Base-by-base conservation (phyloP, 30 jellyfish, hydroid and myxozoan genomes). In the Morbakka virulenta region DNA sequence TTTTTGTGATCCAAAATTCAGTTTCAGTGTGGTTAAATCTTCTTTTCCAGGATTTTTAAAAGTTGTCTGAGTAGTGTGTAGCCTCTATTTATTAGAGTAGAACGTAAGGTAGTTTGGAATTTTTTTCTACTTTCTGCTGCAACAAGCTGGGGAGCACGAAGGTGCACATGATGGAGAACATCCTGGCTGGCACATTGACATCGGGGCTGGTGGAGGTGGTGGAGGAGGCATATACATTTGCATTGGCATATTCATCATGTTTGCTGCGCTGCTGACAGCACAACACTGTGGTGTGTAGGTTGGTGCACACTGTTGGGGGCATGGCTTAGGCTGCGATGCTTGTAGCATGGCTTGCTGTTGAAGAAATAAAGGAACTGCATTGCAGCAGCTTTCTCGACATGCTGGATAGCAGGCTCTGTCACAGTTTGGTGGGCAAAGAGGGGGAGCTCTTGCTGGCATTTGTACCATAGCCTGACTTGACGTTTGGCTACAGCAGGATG, bases 111-210 rank as follows among this genome's bases (percentile, higher is more conserved):
- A n/a, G 67, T 51, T 2, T 6, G 3, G 67, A 26, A 23, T 50
- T 72, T 23, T n/a, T n/a, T n/a, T n/a, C n/a, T n/a, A n/a, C 32
- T 84, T 72, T 53, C 91, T 62, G 62, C 98, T 91, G 87, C 98
- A 91, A 53, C 98, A 91, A 0, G 98, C 98, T 29, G 93, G 77
- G 4, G 95, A 74, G 88, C 98, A 91, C 0, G 96, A 85, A 62
- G 98, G 98, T 13, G 98, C 98, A 64, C 98, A 91, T 41, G 95
- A 76, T 72, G 93, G 89, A 17, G 96, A 91, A 76, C 98, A 91
- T 25, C 96, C 95, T 20, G 91, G 85, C 29, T 80, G 93, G 77
- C 98, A 91, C 78, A 57, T 65, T 52, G 84, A 71, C 69, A 89
- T 81, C 71, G 95, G 97, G 0, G 94, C 82, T 72, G 94, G 94